Percentiles rank a stretch among this genome's conserved stretches.
These are phyloP conservation scores for Nudaria mundana DNA, from an alignment of 2,888 invertebrate species.

Conservation along the genomic window DNA sequence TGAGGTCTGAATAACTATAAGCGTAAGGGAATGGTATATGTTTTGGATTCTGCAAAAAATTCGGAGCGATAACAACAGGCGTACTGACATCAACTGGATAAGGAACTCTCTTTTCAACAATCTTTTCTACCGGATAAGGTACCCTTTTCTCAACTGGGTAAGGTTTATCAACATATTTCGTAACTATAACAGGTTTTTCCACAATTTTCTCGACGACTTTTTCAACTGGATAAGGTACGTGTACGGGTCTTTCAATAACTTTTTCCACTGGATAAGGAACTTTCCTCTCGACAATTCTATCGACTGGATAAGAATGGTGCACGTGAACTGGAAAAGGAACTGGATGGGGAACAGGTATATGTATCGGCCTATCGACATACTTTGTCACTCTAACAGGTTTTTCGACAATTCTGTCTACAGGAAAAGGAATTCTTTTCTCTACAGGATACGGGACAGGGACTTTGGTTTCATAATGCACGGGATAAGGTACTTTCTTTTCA, in stretches of 20 bases:
- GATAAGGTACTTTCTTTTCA: slow-evolving; percentile 72
- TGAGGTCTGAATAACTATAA: slow-evolving; percentile 22
- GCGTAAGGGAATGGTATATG: slow-evolving; percentile 27
- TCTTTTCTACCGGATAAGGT: slow-evolving; percentile 71
- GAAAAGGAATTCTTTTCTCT: slow-evolving; percentile 63
- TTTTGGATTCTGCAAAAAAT: no score
- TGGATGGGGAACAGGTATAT: slow-evolving; percentile 63
- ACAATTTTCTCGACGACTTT: slow-evolving; percentile 77
- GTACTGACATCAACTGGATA: slow-evolving; percentile 51
- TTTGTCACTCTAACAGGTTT: slow-evolving; percentile 78
- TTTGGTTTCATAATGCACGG: slow-evolving; percentile 66
- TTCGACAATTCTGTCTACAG: slow-evolving; percentile 77
- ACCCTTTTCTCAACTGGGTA: slow-evolving; percentile 72
- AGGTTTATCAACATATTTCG: slow-evolving; percentile 68
- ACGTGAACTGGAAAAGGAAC: slow-evolving; percentile 60
- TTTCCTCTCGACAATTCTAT: slow-evolving; percentile 75
- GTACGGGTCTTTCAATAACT: slow-evolving; percentile 68
- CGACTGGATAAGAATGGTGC: slow-evolving; percentile 72
- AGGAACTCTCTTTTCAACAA: slow-evolving; percentile 76
- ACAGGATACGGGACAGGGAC: slow-evolving; percentile 74
- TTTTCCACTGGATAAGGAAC: slow-evolving; percentile 72
- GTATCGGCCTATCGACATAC: slow-evolving; percentile 65
- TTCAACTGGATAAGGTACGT: slow-evolving; percentile 73
- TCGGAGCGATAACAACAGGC: slow-evolving; percentile 21
- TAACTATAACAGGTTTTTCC: slow-evolving; percentile 80